phyloP scores from a whole-genome alignment of 2,797 vertebrate species.

The Alca torda region DNA sequence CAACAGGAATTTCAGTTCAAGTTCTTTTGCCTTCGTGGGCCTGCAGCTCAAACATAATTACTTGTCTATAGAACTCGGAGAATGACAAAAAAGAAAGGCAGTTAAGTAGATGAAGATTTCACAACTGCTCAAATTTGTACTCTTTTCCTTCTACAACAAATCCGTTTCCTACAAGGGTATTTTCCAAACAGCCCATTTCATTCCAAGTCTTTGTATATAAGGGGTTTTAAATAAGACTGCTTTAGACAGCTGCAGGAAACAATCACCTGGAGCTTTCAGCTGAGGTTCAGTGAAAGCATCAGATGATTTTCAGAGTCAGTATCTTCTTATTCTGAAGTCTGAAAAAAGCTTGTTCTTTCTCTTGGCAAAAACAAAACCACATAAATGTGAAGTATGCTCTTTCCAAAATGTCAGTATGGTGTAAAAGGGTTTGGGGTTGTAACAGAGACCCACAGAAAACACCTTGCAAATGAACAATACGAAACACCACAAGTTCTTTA shows the following conservation, averaged over 20 bases:
- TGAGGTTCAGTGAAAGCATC: background rate
- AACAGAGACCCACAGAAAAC: background rate
- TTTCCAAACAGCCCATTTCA: background rate
- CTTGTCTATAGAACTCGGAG: background rate
- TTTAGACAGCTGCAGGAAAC: background rate
- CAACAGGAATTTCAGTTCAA: background rate
- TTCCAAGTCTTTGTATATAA: background rate
- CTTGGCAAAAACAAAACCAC: background rate
- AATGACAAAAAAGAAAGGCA: background rate
- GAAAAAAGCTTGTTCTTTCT: background rate
- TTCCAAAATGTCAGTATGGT: background rate
- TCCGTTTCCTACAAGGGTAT: background rate
- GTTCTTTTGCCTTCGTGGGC: background rate
- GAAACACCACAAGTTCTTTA: background rate
- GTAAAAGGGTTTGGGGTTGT: background rate
- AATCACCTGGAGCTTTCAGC: background rate
- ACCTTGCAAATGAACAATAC: background rate
- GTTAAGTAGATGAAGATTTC: background rate
- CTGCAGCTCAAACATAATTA: background rate
- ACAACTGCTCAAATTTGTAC: background rate
- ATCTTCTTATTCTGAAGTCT: background rate
- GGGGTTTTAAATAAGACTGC: background rate
- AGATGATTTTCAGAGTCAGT: background rate
- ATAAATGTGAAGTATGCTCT: background rate
- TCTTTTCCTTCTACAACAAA: background rate